Conservation (phyloP, 1,140 invertebrate genomes). For the Hylaeus anthracinus region DNA sequence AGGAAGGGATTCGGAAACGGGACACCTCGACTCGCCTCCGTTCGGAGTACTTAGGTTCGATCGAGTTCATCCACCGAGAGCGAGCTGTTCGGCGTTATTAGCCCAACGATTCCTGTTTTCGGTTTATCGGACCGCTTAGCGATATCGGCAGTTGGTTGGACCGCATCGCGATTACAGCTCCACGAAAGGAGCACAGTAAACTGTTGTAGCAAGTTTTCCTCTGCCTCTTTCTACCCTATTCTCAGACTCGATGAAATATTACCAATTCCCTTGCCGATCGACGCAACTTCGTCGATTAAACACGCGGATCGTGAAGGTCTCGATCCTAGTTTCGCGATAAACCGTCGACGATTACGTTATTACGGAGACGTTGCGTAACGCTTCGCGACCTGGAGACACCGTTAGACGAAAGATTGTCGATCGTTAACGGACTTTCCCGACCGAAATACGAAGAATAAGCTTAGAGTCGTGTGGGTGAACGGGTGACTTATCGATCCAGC, state of each 20-base stretch:
- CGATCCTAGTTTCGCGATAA: conserved; percentile 7
- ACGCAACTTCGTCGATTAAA: no score
- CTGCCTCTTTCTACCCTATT: neutral
- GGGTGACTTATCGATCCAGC: conserved; percentile 37
- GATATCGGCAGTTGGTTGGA: no score
- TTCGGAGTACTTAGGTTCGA: no score
- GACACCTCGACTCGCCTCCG: conserved; percentile 16
- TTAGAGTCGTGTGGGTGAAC: conserved; percentile 31
- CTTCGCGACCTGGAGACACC: neutral
- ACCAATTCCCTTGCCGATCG: neutral
- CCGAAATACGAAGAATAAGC: conserved; percentile 3
- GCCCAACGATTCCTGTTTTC: no score
- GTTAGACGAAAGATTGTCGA: neutral
- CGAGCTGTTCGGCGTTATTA: no score
- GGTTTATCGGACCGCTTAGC: no score
- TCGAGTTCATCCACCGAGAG: no score
- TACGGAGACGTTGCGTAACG: conserved; percentile 10
- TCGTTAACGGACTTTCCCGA: conserved; percentile 15
- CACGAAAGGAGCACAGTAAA: no score
- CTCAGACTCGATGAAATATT: no score
- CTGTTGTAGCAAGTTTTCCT: no score
- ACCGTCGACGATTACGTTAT: neutral
- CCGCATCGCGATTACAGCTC: no score
- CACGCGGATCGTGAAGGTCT: neutral
- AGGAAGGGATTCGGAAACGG: neutral